A percentile compares a stretch with the other conserved stretches of the same genome.
Conservation (phyloP, 2,113 vertebrate species). For the Pluvialis apricaria region DNA sequence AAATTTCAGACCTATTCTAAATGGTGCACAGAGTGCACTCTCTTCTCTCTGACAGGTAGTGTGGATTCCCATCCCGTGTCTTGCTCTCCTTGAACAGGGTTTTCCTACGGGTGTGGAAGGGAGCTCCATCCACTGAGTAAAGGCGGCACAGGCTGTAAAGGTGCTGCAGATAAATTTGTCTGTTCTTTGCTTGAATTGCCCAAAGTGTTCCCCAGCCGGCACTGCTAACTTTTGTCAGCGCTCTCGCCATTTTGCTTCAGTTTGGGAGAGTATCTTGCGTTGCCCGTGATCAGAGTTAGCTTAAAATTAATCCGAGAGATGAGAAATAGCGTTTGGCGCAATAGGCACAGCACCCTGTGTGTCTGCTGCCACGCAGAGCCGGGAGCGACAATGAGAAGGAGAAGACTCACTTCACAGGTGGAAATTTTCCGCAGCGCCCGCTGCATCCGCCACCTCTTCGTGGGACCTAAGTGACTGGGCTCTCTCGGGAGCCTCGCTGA, state of each 20-base stretch:
- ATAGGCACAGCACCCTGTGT: fast-evolving
- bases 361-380: fast-evolving
- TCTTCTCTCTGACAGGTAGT: neutral
- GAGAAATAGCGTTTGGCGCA: fast-evolving
- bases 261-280: fast-evolving
- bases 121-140: neutral
- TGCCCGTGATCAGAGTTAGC: neutral
- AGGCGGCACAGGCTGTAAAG: neutral
- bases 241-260: neutral
- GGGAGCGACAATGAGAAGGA: fast-evolving
- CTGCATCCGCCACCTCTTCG: fast-evolving
- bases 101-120: neutral
- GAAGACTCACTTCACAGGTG: neutral
- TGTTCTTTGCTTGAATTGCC: neutral
- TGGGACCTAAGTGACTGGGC: fast-evolving
- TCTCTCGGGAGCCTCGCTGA: fast-evolving
- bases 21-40: fast-evolving
- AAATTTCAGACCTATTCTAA: neutral
- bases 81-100: neutral
- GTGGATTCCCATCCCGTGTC: fast-evolving
- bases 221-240: neutral
- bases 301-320: neutral
- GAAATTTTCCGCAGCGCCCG: neutral
- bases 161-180: neutral
- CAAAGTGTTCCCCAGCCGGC: neutral